phyloP scores from a whole-genome alignment of 1,140 invertebrate species.

The Habropoda laboriosa region DNA sequence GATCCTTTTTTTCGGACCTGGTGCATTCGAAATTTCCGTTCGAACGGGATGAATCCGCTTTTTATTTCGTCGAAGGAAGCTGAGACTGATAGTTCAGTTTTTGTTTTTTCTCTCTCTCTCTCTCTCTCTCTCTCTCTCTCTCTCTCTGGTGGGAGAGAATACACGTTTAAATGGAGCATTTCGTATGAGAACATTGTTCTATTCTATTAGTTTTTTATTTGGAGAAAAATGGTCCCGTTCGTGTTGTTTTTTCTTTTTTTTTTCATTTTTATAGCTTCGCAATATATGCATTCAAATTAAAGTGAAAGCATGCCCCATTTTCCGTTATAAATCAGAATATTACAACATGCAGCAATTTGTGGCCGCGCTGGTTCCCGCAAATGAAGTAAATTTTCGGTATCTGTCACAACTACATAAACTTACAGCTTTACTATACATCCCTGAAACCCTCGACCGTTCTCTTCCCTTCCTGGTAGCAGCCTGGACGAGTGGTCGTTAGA shows the following conservation, averaged over 20 bases:
- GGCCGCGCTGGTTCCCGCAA: not conserved
- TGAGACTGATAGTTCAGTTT: too few species aligned
- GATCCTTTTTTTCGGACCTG: too few species aligned
- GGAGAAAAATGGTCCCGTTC: too few species aligned
- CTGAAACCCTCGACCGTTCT: not conserved
- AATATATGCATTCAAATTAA: not conserved
- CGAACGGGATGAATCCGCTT: too few species aligned
- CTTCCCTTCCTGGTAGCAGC: not conserved
- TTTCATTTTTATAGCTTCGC: not conserved
- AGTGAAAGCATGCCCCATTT: too few species aligned
- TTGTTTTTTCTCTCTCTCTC: too few species aligned
- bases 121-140: too few species aligned
- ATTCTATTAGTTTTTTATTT: not conserved
- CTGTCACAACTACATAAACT: not conserved
- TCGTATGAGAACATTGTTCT: not conserved
- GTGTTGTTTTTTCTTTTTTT: too few species aligned
- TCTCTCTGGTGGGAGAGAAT: too few species aligned
- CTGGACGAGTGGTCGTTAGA: not conserved
- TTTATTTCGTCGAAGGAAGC: too few species aligned
- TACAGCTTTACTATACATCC: not conserved
- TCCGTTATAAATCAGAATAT: not conserved
- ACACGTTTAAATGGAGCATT: too few species aligned
- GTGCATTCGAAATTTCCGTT: not conserved
- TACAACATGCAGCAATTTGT: not conserved
- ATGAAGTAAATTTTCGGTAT: not conserved